Percentiles rank a stretch among this genome's conserved stretches.
These are phyloP conservation scores for Corydoras sp. DNA, from an alignment of 2,113 vertebrate genomes.

Conservation along the genomic window DNA sequence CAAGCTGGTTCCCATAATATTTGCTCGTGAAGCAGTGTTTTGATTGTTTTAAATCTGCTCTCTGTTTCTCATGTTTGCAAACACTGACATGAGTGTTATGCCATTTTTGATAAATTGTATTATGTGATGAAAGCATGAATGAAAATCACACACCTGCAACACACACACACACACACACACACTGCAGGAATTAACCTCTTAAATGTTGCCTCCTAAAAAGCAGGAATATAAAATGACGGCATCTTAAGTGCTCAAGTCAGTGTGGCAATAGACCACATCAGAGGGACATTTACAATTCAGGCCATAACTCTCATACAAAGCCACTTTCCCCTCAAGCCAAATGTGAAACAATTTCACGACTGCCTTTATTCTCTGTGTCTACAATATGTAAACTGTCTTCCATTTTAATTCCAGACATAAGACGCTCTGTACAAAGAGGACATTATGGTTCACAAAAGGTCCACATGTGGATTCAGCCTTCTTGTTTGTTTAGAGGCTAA, in stretches of 20 bases:
- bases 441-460: conserved; percentile 7
- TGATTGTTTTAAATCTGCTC: too few species aligned
- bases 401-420: conserved; percentile 28
- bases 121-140: too few species aligned
- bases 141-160: too few species aligned
- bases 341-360: conserved; percentile 12
- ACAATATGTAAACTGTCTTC: conserved; percentile 5
- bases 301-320: background rate
- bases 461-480: conserved; percentile 21
- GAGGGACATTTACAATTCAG: conserved; percentile 12
- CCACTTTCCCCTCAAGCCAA: conserved; percentile 4
- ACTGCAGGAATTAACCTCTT: too few species aligned
- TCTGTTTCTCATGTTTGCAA: too few species aligned
- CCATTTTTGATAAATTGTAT: too few species aligned
- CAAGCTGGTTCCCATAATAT: background rate
- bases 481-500: conserved; percentile 43
- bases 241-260: background rate
- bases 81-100: too few species aligned
- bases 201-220: too few species aligned
- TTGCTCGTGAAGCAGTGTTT: too few species aligned
- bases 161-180: too few species aligned
- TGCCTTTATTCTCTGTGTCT: conserved; percentile 22
- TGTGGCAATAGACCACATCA: conserved; percentile 11
- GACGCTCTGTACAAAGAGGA: conserved; percentile 42
- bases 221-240: background rate